Evolutionary conservation across 2,888 invertebrate species (phyloP), one percentile per base, ranked within the genome.

Genomic region (Acanthosepion pharaonis): DNA sequence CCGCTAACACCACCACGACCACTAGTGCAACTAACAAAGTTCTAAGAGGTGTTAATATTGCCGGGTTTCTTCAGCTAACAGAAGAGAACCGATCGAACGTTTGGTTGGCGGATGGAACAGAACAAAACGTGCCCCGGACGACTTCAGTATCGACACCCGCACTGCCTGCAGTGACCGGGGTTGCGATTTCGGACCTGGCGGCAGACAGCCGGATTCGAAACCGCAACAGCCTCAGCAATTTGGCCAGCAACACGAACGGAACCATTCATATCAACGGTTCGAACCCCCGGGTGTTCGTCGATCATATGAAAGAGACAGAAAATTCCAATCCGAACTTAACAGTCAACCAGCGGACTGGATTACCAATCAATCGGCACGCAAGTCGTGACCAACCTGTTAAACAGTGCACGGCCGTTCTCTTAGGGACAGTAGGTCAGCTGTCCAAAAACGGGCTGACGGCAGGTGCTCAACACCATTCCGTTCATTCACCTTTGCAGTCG

Each of bases 331-430:
- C 96, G 33, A 96, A 96, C 94, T 95, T 98, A 95, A 98, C 99
- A 98, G 99, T 99, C 11, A 99, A 99, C 97, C 99, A 99, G 9
- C 99, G 98, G 97, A 98, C 98, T 53, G 99, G 99, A 92, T 98
- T 99, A 98, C 99, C 99, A 98, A 98, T 91, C 78, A 78, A 11
- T 33, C 28, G 53, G 98, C 97, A 95, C 95, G 96, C 95, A 91
- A 95, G 95, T 91, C 95, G 94, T 59, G 94, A 92, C 28, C 55
- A 94, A n/a, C 94, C 94, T 18, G 94, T 94, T 78, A 94, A 95
- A 94, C 94, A 95, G 48, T 94, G 94, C 28, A 94, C 94, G 48
- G 94, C 94, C 59, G 95, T 95, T 91, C 94, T 95, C 53, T 94
- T 94, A 6, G 95, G 94, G 93, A 95, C n/a, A 33, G 94, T 55